Evolutionary conservation across 2,113 vertebrate species (phyloP), one percentile per base, ranked within the genome.

Genomic region (Machaerirhynchus nigripectus): DNA sequence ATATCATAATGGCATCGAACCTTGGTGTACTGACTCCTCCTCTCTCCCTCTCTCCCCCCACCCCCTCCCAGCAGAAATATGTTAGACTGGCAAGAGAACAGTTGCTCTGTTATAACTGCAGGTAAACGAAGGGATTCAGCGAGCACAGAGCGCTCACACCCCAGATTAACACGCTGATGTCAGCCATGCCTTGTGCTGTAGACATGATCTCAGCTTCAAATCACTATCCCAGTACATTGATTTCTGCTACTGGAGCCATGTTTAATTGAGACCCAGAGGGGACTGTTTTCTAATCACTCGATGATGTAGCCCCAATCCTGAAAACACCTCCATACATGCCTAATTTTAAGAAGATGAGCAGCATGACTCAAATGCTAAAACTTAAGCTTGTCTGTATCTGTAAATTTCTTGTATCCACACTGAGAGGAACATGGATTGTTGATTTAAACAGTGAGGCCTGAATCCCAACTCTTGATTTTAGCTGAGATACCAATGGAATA

Each of bases 201-300:
- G 95, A 96, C 93, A 90, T 96, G 93, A 95, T 87, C 96, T 97
- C 94, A 97, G 89, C 89, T 79, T 82, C 81, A 87, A 93, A 82
- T 46, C 67, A 16, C 87, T 33, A 65, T 69, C 35, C 81, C 7
- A 2, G 61, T 93, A 52, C 95, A 96, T 87, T 94, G 95, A 93
- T 97, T 69, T 94, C 49, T 96, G 81, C 57, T 83, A 10, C 70
- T 95, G 93, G 91, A 96, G 93, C 93, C 95, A 83, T 94, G 40
- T 93, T 94, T 96, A 96, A 96, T 94, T 95, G 89, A 93, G 37
- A 95, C 87, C 91, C 94, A 95, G 93, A 93, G 95, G 95, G 94
- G 21, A 95, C 68, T 93, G 55, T 95, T 95, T 96, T 96, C 92
- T 96, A 95, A 96, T 92, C 83, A 70, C 92, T 64, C 1, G 2